These are phyloP conservation scores for Propithecus perrieri DNA, from an alignment of 2,797 vertebrate genomes.

Conservation along the genomic window DNA sequence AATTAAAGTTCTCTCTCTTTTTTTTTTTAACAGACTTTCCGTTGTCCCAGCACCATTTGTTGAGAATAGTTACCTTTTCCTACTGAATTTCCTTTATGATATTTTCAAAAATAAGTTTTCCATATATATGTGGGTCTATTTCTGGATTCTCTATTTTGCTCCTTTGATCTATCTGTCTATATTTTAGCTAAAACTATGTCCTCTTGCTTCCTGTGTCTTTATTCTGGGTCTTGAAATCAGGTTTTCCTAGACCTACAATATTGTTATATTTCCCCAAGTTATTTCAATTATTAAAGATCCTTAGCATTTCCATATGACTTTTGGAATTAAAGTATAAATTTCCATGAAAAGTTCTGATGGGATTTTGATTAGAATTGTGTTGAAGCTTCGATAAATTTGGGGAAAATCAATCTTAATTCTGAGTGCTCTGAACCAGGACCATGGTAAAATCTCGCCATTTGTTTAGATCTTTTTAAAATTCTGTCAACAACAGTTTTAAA, in stretches of 20 bases:
- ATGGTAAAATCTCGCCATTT: neutral
- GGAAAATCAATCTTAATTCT: neutral
- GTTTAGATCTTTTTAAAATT: neutral
- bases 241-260: neutral
- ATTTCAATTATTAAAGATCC: neutral
- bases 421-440: too few species aligned
- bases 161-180: neutral
- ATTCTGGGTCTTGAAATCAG: neutral
- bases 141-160: neutral
- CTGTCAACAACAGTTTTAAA: neutral
- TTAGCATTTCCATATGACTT: neutral
- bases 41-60: neutral
- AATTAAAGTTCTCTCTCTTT: neutral
- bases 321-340: neutral
- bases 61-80: neutral
- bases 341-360: neutral
- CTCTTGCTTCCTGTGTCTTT: neutral
- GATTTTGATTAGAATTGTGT: neutral
- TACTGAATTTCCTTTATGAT: neutral
- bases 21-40: neutral
- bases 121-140: neutral
- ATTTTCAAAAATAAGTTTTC: neutral
- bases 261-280: neutral
- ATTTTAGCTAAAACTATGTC: neutral
- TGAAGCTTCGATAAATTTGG: neutral